Percentiles rank a stretch among this genome's conserved stretches.
Evolutionary conservation across 2,113 vertebrate species (phyloP).

Genomic region (Mystacornis crossleyi): DNA sequence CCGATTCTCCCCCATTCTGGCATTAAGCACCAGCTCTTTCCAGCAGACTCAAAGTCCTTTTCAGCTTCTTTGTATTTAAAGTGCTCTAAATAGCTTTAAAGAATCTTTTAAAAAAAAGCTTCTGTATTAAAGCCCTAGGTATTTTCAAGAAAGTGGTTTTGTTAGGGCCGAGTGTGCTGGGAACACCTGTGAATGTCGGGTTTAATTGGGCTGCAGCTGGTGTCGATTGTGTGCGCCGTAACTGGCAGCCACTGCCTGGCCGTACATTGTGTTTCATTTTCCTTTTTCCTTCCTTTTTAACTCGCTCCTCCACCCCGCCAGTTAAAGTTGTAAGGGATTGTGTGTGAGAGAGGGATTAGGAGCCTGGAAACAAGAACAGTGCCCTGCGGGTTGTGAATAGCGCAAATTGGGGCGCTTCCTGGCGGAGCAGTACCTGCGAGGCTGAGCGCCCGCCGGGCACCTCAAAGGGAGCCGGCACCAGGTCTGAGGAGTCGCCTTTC

Average conservation of each 20-base stretch:
- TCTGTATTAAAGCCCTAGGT: conserved; percentile 70
- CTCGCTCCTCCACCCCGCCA: conserved; percentile 44
- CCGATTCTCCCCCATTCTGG: conserved; percentile 23
- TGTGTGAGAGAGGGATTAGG: conserved; percentile 72
- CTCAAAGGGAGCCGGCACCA: neutral
- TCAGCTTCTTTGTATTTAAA: conserved; percentile 74
- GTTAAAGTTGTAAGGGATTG: conserved; percentile 61
- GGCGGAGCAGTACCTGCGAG: conserved; percentile 66
- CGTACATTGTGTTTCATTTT: conserved; percentile 64
- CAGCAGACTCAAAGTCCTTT: conserved; percentile 50
- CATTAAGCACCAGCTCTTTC: conserved; percentile 49
- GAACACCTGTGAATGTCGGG: conserved; percentile 78
- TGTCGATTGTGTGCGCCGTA: conserved; percentile 41
- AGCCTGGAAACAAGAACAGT: conserved; percentile 61
- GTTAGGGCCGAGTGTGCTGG: conserved; percentile 59
- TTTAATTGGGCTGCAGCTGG: conserved; percentile 81
- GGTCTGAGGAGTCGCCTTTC: neutral
- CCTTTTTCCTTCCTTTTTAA: conserved; percentile 66
- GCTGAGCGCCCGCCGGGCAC: neutral
- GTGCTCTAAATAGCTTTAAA: conserved; percentile 73
- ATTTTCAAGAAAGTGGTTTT: conserved; percentile 75
- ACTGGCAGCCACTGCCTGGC: conserved; percentile 49
- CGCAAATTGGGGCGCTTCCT: conserved; percentile 45
- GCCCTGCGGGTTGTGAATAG: conserved; percentile 67
- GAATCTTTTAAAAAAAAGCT: conserved; percentile 15